A percentile compares a stretch with the other conserved stretches of the same genome.
Evolutionary conservation across 1,140 invertebrate genomes (phyloP).

Genomic region (Anthonomus grandis): DNA sequence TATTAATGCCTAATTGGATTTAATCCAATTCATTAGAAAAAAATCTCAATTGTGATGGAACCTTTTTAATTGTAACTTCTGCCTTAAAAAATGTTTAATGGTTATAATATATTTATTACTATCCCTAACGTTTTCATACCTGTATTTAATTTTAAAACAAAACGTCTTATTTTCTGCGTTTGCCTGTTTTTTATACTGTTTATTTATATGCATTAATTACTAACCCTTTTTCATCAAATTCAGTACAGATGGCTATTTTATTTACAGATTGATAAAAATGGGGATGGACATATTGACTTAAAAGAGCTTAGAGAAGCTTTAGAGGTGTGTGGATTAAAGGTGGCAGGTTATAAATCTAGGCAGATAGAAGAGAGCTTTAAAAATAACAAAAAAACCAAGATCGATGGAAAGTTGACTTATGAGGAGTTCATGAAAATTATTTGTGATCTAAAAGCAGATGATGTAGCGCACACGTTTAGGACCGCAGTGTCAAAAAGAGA

Average conservation of each 20-base stretch:
- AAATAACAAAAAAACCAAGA: conserved; percentile 63
- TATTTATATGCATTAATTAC: no score
- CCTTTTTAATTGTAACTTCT: no score
- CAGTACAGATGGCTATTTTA: conserved; percentile 6
- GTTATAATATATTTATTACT: no score
- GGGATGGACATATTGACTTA: conserved; percentile 86
- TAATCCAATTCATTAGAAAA: no score
- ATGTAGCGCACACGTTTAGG: conserved; percentile 88
- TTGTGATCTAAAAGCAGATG: conserved; percentile 82
- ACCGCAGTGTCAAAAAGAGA: conserved; percentile 89
- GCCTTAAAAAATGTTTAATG: no score
- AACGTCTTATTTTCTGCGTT: no score
- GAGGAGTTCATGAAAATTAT: conserved; percentile 90
- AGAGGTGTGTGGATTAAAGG: conserved; percentile 87
- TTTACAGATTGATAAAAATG: conserved; percentile 86
- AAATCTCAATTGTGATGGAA: no score
- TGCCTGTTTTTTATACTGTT: no score
- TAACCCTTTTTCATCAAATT: no score
- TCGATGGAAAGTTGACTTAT: conserved; percentile 75
- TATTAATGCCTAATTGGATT: no score
- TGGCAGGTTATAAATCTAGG: conserved; percentile 86
- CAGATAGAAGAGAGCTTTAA: conserved; percentile 87
- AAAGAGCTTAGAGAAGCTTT: conserved; percentile 86
- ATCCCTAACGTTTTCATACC: no score
- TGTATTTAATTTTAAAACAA: no score